Percentiles rank a stretch among this genome's conserved stretches.
Evolutionary conservation across 2,797 vertebrate species (phyloP).

Genomic region (Sardinella longiceps): DNA sequence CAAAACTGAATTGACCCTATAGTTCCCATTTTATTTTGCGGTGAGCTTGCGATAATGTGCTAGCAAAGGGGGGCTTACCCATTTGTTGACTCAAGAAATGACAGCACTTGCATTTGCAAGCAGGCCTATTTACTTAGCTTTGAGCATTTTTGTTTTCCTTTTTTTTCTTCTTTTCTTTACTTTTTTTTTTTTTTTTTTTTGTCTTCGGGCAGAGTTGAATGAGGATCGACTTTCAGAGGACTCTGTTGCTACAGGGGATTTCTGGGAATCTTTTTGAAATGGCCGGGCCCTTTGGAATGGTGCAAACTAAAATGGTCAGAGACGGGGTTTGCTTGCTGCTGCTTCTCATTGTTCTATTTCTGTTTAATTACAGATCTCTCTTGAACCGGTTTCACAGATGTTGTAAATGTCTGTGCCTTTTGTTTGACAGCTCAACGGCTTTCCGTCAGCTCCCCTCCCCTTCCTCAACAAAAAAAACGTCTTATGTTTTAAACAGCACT

Average conservation of each 20-base stretch:
- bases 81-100: constrained; percentile 52
- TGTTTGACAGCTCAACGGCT: constrained; percentile 39
- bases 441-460: constrained; percentile 38
- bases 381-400: constrained; percentile 54
- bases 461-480: background rate
- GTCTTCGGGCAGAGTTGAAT: constrained; percentile 42
- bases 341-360: constrained; percentile 50
- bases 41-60: constrained; percentile 54
- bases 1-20: constrained; percentile 1
- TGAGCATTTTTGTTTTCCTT: constrained; percentile 33
- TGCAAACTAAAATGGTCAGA: constrained; percentile 39
- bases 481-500: background rate
- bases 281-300: constrained; percentile 36
- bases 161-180: constrained; percentile 26
- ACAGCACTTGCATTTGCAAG: constrained; percentile 50
- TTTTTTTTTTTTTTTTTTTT: constrained; percentile 38
- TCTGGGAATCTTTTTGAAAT: constrained; percentile 50
- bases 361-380: constrained; percentile 54
- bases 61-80: constrained; percentile 39
- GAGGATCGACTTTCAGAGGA: constrained; percentile 39
- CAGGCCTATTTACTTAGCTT: constrained; percentile 52
- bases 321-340: constrained; percentile 25
- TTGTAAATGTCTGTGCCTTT: constrained; percentile 51
- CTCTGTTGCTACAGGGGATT: constrained; percentile 53
- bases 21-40: constrained; percentile 37